A percentile compares a stretch with the other conserved stretches of the same genome.
Conservation (phyloP, 2,797 vertebrate genomes). For the Muscicapa comitata region DNA sequence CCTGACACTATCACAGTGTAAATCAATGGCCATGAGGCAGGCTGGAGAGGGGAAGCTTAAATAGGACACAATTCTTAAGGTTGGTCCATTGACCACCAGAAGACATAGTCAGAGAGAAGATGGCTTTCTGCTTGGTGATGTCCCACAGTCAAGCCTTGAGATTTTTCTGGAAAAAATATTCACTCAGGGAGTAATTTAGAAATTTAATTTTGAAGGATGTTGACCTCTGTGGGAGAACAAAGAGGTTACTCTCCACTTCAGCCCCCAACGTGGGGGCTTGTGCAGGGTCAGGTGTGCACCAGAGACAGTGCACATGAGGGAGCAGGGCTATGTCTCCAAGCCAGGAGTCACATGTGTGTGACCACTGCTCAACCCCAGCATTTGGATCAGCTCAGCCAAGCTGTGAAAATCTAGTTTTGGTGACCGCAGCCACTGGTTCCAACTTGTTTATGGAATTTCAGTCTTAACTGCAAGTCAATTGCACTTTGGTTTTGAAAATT, state of each 20-base stretch:
- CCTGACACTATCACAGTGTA: not conserved
- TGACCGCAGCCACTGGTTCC: accelerated
- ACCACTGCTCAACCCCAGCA: not conserved
- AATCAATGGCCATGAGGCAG: not conserved
- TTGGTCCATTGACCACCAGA: not conserved
- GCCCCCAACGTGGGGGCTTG: not conserved
- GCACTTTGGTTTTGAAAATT: not conserved
- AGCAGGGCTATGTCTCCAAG: not conserved
- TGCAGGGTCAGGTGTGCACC: not conserved
- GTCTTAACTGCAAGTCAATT: not conserved
- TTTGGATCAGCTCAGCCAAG: not conserved
- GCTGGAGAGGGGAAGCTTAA: not conserved
- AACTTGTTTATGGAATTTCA: not conserved
- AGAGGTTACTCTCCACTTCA: not conserved
- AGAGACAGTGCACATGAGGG: accelerated
- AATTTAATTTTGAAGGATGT: not conserved
- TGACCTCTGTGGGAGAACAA: not conserved
- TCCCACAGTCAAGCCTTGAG: not conserved
- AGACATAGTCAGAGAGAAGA: not conserved
- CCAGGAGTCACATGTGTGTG: accelerated
- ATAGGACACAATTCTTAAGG: not conserved
- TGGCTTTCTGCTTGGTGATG: not conserved
- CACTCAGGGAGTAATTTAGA: not conserved
- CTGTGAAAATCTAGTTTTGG: not conserved
- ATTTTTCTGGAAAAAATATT: not conserved